Evolutionary conservation across 2,888 invertebrate species (phyloP), one percentile per base, ranked within the genome.

Genomic region (Elmis aenea): DNA sequence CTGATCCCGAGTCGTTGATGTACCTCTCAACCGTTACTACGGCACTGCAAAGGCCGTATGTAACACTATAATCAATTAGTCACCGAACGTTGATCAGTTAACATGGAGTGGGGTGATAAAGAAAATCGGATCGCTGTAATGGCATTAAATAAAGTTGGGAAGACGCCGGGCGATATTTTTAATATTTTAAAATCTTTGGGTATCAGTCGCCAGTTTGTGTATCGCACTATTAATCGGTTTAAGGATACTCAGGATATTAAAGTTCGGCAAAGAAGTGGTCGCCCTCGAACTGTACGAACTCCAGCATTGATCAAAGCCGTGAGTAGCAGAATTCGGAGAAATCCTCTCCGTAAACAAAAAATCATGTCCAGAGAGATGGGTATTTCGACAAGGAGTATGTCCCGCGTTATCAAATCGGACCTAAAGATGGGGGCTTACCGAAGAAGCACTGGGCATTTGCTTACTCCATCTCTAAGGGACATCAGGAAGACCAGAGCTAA

Each of bases 401-500:
- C 25, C 13, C 25, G 25, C 13, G 12, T 25, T 13, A 25, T 25
- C 11, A 25, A 25, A 25, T 12, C 12, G 5, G 25, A 25, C 25
- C 11, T 25, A 11, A 10, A 25, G 25, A 25, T 25, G 25, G 25
- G 25, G 13, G 11, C 25, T 25, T 25, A n/a, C 14, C 1, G 11
- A 1, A 6, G 16, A 15, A 9, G 5, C 10, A 14, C 5, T 8
- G 10, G 13, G 6, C n/a, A 27, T 15, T 15, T 27, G 15, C 16
- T n/a, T 10, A 9, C 3, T 26, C n/a, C n/a, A n/a, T n/a, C n/a
- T n/a, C n/a, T n/a, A n/a, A n/a, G n/a, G n/a, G n/a, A n/a, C n/a
- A n/a, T n/a, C n/a, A n/a, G n/a, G n/a, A n/a, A n/a, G n/a, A n/a
- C n/a, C n/a, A n/a, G n/a, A n/a, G n/a, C n/a, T n/a, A n/a, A n/a